These are phyloP conservation scores for Sorex maritimensis DNA, from an alignment of 2,797 vertebrate genomes.

Conservation along the genomic window DNA sequence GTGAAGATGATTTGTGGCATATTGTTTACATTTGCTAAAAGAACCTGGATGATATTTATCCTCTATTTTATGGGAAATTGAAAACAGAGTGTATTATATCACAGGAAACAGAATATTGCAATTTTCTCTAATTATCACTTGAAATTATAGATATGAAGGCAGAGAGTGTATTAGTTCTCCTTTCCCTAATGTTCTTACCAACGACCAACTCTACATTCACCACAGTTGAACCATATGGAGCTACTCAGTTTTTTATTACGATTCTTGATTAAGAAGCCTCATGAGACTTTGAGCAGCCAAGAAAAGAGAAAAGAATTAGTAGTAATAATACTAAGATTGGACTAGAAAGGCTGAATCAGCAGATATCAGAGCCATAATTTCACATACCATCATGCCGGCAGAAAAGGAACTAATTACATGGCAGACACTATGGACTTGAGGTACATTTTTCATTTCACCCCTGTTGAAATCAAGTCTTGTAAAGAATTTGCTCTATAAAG, in stretches of 20 bases:
- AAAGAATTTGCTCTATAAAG: conserved; percentile 52
- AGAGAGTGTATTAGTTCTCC: neutral
- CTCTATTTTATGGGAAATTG: conserved; percentile 33
- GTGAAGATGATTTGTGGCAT: neutral
- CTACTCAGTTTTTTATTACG: conserved; percentile 29
- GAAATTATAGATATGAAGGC: conserved; percentile 52
- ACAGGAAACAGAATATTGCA: neutral
- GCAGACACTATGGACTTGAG: conserved; percentile 32
- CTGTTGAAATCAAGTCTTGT: conserved; percentile 51
- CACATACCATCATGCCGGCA: conserved; percentile 39
- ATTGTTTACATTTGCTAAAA: conserved; percentile 29
- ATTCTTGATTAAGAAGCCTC: conserved; percentile 56
- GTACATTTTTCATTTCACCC: conserved; percentile 65
- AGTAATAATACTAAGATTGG: conserved; percentile 38
- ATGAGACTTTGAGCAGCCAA: conserved; percentile 34
- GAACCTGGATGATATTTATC: neutral
- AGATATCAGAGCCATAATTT: conserved; percentile 59
- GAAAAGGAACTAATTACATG: conserved; percentile 68
- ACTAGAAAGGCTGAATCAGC: conserved; percentile 72
- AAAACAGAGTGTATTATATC: neutral
- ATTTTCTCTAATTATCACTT: conserved; percentile 48
- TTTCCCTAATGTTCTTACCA: conserved; percentile 13
- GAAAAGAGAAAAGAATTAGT: conserved; percentile 72
- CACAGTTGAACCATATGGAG: neutral
- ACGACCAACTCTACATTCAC: conserved; percentile 2